Base-by-base conservation (phyloP, 2,888 invertebrate species). In the Ferdinandea cuprea region DNA sequence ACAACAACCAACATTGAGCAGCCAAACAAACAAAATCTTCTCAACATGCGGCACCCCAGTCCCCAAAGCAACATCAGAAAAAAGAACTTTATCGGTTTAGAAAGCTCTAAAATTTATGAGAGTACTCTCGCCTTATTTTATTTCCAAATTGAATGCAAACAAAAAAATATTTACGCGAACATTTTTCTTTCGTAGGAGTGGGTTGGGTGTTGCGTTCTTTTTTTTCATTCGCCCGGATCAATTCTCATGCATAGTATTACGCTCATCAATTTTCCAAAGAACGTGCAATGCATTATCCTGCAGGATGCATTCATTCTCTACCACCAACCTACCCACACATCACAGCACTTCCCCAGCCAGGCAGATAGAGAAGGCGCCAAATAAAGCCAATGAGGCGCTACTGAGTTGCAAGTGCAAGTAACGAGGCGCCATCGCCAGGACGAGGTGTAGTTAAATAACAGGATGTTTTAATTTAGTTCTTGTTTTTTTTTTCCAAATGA, bases 271-370 rank as follows among this genome's bases (percentile, higher is more conserved):
- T 54, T 61, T 8, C 3, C 8, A 48, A 19, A 32, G 59, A 30
- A 73, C 79, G 73, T 79, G 79, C 52, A 35, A 72, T 73, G 66
- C 66, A 68, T 79, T 68, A 79, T 73, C 66, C 54, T 68, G 21
- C 25, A 25, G n/a, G 25, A 40, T 73, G 78, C 66, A 72, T 37
- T n/a, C n/a, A n/a, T n/a, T n/a, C n/a, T n/a, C n/a, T n/a, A n/a
- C 40, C 13, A 42, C 28, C 54, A n/a, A 25, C 48, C 11, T 15
- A 30, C 25, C 9, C 15, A 21, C 13, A 54, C 15, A 5, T 25
- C 25, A 25, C 25, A n/a, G n/a, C n/a, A n/a, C n/a, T n/a, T n/a
- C n/a, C 5, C 25, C 25, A 25, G 15, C 8, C 25, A 3, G 8
- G 11, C 21, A 44, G 9, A 17, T 25, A 44, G 19, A 50, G 28